A percentile compares a stretch with the other conserved stretches of the same genome.
Evolutionary conservation across 2,888 invertebrate species (phyloP).

Genomic region (Dugesia japonica): DNA sequence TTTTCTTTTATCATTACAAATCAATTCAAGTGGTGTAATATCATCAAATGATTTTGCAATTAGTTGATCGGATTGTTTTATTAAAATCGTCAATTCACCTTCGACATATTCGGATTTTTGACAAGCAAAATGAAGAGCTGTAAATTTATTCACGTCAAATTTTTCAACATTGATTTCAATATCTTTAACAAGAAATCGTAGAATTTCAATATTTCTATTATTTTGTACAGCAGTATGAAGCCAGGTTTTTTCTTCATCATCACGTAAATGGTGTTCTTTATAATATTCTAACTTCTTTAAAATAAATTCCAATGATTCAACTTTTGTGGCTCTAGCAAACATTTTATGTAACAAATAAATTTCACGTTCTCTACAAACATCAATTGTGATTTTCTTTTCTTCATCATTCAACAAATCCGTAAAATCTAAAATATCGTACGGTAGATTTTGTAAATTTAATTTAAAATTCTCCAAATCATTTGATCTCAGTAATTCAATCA

Average conservation of each 20-base stretch:
- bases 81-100: neutral
- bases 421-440: neutral
- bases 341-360: constrained; percentile 10
- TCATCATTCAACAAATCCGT: neutral
- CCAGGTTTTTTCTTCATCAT: neutral
- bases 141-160: neutral
- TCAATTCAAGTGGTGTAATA: constrained; percentile 14
- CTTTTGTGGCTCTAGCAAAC: neutral
- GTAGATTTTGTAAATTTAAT: neutral
- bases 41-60: neutral
- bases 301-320: neutral
- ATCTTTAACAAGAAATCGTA: neutral
- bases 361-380: neutral
- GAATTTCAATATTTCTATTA: neutral
- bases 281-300: neutral
- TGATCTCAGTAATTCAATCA: neutral
- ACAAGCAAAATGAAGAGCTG: neutral
- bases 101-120: neutral
- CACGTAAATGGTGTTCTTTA: neutral
- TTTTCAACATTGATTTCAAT: neutral
- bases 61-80: neutral
- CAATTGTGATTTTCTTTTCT: neutral
- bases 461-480: neutral
- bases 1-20: neutral
- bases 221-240: constrained; percentile 5